Conservation (phyloP, 2,888 invertebrate genomes). For the Lycaena phlaeas region DNA sequence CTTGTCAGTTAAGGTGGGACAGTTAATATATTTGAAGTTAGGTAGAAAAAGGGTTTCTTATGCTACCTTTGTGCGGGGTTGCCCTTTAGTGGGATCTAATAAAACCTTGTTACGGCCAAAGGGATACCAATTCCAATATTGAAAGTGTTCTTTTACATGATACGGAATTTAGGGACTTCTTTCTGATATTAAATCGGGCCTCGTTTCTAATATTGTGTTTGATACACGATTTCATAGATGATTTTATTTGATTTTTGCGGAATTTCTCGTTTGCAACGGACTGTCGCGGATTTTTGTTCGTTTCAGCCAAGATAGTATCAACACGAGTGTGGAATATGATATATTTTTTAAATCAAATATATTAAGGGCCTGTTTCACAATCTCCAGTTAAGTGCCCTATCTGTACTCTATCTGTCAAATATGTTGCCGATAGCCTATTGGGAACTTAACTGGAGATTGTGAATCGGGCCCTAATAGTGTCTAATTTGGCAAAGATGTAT, state of each 20-base stretch:
- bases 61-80: constrained; percentile 69
- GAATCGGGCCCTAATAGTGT: no score
- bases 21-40: constrained; percentile 73
- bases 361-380: no score
- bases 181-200: constrained; percentile 66
- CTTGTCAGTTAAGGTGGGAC: constrained; percentile 39
- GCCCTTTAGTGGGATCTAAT: constrained; percentile 73
- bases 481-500: no score
- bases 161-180: constrained; percentile 70
- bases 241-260: constrained; percentile 34
- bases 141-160: constrained; percentile 73
- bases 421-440: no score
- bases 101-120: constrained; percentile 73
- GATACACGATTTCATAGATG: constrained; percentile 26
- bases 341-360: no score
- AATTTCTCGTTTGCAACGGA: constrained; percentile 28
- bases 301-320: constrained; percentile 15
- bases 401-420: no score
- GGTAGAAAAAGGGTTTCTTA: constrained; percentile 67
- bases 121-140: constrained; percentile 72
- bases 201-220: not conserved
- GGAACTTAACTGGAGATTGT: no score
- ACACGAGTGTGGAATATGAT: constrained; percentile 19
- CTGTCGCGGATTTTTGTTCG: constrained; percentile 13
- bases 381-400: no score